Evolutionary conservation across 1,140 invertebrate genomes (phyloP), one percentile per base, ranked within the genome.

Genomic region (Anagrus nilaparvatae): DNA sequence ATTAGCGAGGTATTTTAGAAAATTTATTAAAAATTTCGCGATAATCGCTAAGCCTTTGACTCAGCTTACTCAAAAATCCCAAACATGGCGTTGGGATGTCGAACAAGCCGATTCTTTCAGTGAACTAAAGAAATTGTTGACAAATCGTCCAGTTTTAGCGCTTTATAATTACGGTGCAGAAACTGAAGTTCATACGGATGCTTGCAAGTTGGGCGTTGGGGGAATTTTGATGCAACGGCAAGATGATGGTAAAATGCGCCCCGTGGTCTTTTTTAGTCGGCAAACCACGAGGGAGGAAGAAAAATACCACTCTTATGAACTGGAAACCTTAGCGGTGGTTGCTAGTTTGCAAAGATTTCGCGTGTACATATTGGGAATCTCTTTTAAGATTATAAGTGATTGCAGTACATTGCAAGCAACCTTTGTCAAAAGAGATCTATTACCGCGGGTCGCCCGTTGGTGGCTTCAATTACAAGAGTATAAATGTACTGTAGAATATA

Each of bases 271-370:
- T 30, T 57, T 46, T 32, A 60, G 55, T 28, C 36, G 51, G 7
- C 50, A 53, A 16, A 61, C 58, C 1, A 51, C 51, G 1, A 40
- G 43, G 1, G 42, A 43, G 7, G 55, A 10, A 19, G 10, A 37
- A 7, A 43, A 35, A 16, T 51, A 47, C 8, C 47, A 50, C 13
- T 48, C 56, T 0, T 65, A 60, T 21, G 61, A 69, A 31, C 13
- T 64, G 1, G 58, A 67, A 33, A 62, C 54, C 0, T 25, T 69
- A 5, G 59, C 59, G 0, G 55, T 65, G 0, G 55, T 61, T 10
- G 36, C 50, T 6, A 25, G 47, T 0, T 7, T 63, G 5, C 44
- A 48, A 14, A 30, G 48, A 5, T 61, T 58, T 37, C 30, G 57
- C 2, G 35, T 56, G 2, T 70, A 67, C 44, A 33, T 69, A 4